Percentiles rank a stretch among this genome's conserved stretches.
Conservation (phyloP, 2,113 vertebrate genomes). For the Recurvirostra avosetta region DNA sequence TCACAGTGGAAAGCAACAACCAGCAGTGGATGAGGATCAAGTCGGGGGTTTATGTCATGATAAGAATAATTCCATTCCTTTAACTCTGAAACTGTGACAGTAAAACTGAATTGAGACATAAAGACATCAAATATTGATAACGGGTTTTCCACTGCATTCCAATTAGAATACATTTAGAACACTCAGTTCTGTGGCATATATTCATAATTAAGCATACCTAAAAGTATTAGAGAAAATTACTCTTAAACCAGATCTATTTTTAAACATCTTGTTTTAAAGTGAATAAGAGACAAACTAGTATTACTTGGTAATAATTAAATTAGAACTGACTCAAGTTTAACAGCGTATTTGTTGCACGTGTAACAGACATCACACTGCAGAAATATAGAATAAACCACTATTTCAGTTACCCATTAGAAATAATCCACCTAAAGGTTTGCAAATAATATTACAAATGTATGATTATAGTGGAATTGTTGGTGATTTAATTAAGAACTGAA, state of each 20-base stretch:
- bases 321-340: background rate
- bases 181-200: background rate
- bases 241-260: background rate
- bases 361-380: background rate
- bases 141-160: background rate
- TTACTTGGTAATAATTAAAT: background rate
- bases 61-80: background rate
- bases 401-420: background rate
- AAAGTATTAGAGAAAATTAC: background rate
- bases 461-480: conserved; percentile 18
- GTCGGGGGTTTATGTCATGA: background rate
- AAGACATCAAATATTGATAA: background rate
- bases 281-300: background rate
- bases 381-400: background rate
- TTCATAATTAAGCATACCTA: background rate
- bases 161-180: background rate
- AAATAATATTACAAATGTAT: background rate
- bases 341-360: background rate
- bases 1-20: background rate
- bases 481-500: conserved; percentile 60
- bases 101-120: background rate
- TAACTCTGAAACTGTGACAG: background rate
- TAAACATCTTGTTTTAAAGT: background rate
- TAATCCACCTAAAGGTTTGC: background rate
- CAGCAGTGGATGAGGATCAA: rapidly evolving